phyloP scores from a whole-genome alignment of 2,113 vertebrate species.

The Coregonus clupeaformis region DNA sequence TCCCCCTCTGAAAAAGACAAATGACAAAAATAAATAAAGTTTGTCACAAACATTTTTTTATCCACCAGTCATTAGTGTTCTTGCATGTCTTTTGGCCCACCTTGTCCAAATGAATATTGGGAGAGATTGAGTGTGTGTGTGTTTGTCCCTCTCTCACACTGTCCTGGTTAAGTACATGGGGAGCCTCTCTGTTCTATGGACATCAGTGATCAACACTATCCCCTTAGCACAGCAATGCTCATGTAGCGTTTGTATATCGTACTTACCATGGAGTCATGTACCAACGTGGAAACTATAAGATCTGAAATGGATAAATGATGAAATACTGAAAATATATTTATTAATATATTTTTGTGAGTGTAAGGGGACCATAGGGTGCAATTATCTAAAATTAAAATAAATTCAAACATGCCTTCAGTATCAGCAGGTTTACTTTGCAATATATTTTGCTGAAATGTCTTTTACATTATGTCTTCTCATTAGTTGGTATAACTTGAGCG shows the following conservation, averaged over 20 bases:
- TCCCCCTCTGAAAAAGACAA: too few species aligned
- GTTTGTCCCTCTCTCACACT: not conserved
- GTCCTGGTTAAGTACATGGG: not conserved
- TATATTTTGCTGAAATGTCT: not conserved
- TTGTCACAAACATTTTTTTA: too few species aligned
- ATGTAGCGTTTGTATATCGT: not conserved
- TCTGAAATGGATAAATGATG: not conserved
- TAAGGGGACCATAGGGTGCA: not conserved
- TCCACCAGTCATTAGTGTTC: too few species aligned
- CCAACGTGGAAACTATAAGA: too few species aligned
- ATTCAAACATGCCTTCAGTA: not conserved
- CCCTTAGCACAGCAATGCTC: constrained; percentile 14
- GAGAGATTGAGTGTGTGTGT: not conserved
- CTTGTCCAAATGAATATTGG: too few species aligned
- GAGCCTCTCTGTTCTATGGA: not conserved
- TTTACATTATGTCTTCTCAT: not conserved
- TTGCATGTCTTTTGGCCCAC: too few species aligned
- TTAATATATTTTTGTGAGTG: not conserved
- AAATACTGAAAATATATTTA: not conserved
- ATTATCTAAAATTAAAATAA: not conserved
- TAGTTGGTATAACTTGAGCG: too few species aligned
- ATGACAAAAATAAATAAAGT: too few species aligned
- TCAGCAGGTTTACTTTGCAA: not conserved
- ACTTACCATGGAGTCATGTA: not conserved
- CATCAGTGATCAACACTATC: constrained; percentile 11